Conservation (phyloP, 2,888 invertebrate genomes). For the Petrolisthes manimaculis region DNA sequence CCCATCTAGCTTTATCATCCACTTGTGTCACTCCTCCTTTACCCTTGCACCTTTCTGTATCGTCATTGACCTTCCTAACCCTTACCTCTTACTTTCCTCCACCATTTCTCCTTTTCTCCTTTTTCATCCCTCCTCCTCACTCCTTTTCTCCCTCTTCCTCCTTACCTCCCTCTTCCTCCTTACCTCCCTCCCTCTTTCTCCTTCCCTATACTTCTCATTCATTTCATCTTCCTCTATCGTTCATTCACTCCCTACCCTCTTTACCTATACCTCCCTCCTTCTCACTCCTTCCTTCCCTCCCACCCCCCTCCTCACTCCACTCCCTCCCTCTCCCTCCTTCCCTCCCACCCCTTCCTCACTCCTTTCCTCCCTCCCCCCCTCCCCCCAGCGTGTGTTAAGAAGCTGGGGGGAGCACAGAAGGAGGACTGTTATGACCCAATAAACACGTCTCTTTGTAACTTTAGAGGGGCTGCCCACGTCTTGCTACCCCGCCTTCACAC, state of each 20-base stretch:
- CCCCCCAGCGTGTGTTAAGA: too few species aligned
- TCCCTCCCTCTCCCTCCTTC: not conserved
- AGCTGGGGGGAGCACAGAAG: too few species aligned
- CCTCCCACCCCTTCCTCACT: not conserved
- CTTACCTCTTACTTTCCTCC: not conserved
- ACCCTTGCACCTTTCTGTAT: not conserved
- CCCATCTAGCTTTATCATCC: not conserved
- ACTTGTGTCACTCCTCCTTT: not conserved
- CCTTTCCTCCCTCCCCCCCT: too few species aligned
- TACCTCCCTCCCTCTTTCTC: not conserved
- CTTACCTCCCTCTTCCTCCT: not conserved
- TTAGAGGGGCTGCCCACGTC: constrained; percentile 43
- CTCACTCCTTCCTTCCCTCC: not conserved
- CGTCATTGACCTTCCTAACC: not conserved
- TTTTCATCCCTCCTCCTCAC: not conserved
- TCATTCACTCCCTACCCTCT: not conserved
- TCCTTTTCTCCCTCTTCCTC: not conserved
- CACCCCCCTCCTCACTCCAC: not conserved
- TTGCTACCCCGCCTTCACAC: too few species aligned
- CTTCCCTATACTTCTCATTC: not conserved
- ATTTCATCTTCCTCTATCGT: not conserved
- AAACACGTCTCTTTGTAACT: constrained; percentile 50
- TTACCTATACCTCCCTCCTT: not conserved
- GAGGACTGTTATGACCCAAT: constrained; percentile 53
- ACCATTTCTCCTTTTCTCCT: not conserved